Evolutionary conservation across 2,113 vertebrate genomes (phyloP).

Genomic region (Caloenas nicobarica): DNA sequence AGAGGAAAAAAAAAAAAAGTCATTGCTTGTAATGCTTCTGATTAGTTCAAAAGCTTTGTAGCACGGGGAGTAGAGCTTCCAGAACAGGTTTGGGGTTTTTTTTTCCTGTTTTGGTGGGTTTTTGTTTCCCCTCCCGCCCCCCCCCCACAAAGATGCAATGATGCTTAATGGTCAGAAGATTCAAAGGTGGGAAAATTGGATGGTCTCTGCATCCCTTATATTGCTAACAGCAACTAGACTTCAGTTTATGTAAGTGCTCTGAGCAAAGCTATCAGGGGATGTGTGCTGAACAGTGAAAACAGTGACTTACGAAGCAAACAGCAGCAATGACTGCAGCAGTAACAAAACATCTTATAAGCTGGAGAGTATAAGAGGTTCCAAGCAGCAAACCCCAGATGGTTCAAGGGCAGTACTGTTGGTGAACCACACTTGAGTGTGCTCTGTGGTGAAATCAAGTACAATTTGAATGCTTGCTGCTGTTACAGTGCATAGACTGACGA

Average conservation of each 20-base stretch:
- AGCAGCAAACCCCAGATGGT: neutral
- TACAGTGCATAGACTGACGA: neutral
- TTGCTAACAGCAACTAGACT: neutral
- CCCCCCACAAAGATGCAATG: neutral
- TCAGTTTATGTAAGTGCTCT: neutral
- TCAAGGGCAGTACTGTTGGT: constrained; percentile 8
- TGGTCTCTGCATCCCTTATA: neutral
- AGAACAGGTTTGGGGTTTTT: neutral
- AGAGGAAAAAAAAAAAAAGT: neutral
- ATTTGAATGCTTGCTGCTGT: constrained; percentile 33
- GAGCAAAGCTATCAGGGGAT: neutral
- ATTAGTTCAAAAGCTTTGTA: neutral
- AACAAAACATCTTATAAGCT: neutral
- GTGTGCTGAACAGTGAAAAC: neutral
- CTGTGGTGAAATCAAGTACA: constrained; percentile 17
- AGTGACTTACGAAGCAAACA: neutral
- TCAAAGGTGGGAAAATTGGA: neutral
- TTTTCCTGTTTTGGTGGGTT: neutral
- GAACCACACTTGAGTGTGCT: neutral
- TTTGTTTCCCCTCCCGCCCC: no score
- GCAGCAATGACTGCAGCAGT: neutral
- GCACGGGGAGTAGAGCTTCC: neutral
- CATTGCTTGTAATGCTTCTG: neutral
- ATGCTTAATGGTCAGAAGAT: neutral
- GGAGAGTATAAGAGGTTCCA: neutral